Evolutionary conservation across 2,888 invertebrate genomes (phyloP).

Genomic region (Brachyptera risi): DNA sequence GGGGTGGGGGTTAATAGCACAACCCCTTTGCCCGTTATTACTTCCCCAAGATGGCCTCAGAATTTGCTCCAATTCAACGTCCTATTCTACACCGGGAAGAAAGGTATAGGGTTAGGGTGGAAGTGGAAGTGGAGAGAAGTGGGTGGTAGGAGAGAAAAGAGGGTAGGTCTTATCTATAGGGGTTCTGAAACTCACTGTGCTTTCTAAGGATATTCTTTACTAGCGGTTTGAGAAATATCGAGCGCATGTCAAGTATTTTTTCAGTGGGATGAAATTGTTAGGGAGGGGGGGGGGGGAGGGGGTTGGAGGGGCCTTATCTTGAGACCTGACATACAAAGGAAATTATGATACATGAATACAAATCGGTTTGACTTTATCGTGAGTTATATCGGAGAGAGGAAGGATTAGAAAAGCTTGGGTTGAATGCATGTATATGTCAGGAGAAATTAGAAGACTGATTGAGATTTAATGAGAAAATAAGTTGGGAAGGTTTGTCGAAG

Average conservation of each 20-base stretch:
- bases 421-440: too few species aligned
- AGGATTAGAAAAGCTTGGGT: too few species aligned
- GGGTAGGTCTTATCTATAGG: constrained; percentile 1
- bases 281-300: too few species aligned
- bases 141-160: background rate
- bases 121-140: background rate
- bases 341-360: too few species aligned
- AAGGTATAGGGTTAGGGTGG: background rate
- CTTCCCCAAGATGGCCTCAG: constrained; percentile 30
- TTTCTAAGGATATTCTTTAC: background rate
- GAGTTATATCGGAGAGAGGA: too few species aligned
- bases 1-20: constrained; percentile 15
- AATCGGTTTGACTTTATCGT: too few species aligned
- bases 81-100: background rate
- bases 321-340: background rate
- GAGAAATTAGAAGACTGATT: too few species aligned
- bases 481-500: too few species aligned
- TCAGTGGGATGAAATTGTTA: too few species aligned
- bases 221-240: constrained; percentile 8
- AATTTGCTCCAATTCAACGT: constrained; percentile 33
- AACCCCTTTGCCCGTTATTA: constrained; percentile 25
- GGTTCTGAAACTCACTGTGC: background rate
- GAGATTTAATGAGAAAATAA: too few species aligned
- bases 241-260: too few species aligned
- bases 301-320: too few species aligned